Conservation (phyloP, 2,888 invertebrate genomes). For the Agapetus fuscipes region DNA sequence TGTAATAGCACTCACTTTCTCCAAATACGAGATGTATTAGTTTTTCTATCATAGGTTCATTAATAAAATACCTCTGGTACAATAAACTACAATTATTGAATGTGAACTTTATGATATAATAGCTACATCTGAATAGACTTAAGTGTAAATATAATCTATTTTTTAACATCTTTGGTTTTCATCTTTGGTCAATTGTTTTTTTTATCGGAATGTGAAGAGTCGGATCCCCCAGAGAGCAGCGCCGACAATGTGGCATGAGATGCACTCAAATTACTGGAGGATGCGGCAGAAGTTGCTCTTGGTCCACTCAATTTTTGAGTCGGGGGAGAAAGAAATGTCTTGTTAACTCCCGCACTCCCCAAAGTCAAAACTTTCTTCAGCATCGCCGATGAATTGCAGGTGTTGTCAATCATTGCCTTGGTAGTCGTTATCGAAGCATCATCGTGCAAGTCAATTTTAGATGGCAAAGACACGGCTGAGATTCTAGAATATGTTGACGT, state of each 20-base stretch:
- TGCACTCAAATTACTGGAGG: conserved; percentile 39
- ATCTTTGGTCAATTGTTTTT: too few relatives aligned
- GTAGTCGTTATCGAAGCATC: conserved; percentile 40
- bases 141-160: too few relatives aligned
- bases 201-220: conserved; percentile 17
- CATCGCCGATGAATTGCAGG: conserved; percentile 44
- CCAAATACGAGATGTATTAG: too few relatives aligned
- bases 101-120: too few relatives aligned
- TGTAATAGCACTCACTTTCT: too few relatives aligned
- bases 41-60: too few relatives aligned
- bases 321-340: conserved; percentile 37
- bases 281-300: conserved; percentile 32
- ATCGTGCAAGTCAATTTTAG: conserved; percentile 27
- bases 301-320: conserved; percentile 34
- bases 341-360: conserved; percentile 38
- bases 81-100: too few relatives aligned
- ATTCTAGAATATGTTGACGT: conserved; percentile 28
- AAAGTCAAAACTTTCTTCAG: conserved; percentile 42
- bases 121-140: too few relatives aligned
- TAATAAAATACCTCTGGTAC: too few relatives aligned
- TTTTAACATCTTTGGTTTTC: too few relatives aligned
- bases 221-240: conserved; percentile 14
- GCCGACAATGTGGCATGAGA: conserved; percentile 44
- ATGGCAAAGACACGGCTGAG: conserved; percentile 5
- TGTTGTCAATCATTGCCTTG: conserved; percentile 44